A percentile compares a stretch with the other conserved stretches of the same genome.
Conservation (phyloP, 2,797 vertebrate species). For the Characodon lateralis region DNA sequence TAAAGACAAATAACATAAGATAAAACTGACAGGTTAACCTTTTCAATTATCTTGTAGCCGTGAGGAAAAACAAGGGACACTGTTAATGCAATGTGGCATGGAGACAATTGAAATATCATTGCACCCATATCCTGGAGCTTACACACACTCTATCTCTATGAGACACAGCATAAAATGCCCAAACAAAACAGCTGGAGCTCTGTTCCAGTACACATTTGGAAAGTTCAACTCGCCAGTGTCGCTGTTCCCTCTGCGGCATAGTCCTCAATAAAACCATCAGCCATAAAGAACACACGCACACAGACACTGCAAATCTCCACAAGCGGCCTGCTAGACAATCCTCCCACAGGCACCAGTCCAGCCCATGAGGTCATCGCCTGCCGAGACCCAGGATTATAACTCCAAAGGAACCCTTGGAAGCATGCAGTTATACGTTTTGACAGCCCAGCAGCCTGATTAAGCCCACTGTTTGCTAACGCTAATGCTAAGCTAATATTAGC, state of each 20-base stretch:
- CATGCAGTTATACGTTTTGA: conserved; percentile 90
- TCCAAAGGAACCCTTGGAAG: conserved; percentile 90
- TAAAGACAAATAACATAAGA: conserved; percentile 59
- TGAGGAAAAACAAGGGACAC: conserved; percentile 52
- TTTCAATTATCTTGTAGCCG: conserved; percentile 73
- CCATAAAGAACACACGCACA: conserved; percentile 38
- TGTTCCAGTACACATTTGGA: conserved; percentile 31
- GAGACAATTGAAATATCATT: conserved; percentile 75
- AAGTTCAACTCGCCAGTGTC: conserved; percentile 57
- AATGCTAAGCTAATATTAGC: conserved; percentile 83
- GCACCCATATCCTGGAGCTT: conserved; percentile 55
- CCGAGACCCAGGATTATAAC: conserved; percentile 88
- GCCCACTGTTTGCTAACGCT: conserved; percentile 75
- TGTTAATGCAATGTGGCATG: conserved; percentile 67
- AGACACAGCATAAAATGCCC: conserved; percentile 50
- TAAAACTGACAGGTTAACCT: conserved; percentile 76
- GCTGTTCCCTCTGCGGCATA: conserved; percentile 42
- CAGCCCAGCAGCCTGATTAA: conserved; percentile 90
- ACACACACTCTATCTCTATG: conserved; percentile 41
- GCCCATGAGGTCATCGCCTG: conserved; percentile 91
- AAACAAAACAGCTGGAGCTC: conserved; percentile 66
- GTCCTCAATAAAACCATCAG: conserved; percentile 61
- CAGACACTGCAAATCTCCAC: conserved; percentile 46
- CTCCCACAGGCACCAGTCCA: conserved; percentile 83
- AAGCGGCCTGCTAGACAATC: conserved; percentile 63